phyloP scores from a whole-genome alignment of 1,140 invertebrate genomes.

The Drosophila cardini region DNA sequence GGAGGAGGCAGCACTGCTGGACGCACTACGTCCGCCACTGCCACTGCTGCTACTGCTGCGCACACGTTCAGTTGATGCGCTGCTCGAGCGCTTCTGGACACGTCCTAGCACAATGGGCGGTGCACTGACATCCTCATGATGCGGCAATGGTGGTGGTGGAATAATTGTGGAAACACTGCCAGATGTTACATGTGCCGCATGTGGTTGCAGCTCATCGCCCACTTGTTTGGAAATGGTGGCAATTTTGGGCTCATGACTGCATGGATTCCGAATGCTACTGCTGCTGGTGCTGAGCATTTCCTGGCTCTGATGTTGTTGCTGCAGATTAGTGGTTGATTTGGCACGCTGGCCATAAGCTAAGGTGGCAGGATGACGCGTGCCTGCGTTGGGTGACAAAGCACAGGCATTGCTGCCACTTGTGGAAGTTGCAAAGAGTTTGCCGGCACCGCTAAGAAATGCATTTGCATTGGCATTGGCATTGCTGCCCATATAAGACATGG shows the following conservation, averaged over 20 bases:
- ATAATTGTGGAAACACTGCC: constrained; percentile 60
- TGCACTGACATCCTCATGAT: constrained; percentile 71
- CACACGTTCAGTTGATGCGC: constrained; percentile 9
- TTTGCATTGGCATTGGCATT: constrained; percentile 74
- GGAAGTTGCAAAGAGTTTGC: constrained; percentile 56
- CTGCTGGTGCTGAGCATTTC: constrained; percentile 48
- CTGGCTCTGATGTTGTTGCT: constrained; percentile 59
- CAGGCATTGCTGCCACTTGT: constrained; percentile 54
- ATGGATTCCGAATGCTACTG: constrained; percentile 36
- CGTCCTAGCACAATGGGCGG: constrained; percentile 75
- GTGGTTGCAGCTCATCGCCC: constrained; percentile 66
- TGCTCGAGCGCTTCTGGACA: constrained; percentile 67
- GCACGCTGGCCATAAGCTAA: constrained; percentile 62
- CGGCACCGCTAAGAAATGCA: constrained; percentile 67
- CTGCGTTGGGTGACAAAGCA: constrained; percentile 47
- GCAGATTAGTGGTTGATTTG: constrained; percentile 70
- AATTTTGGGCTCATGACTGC: constrained; percentile 74
- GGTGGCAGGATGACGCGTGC: constrained; percentile 51
- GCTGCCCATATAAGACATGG: constrained; percentile 84
- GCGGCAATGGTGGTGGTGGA: constrained; percentile 66
- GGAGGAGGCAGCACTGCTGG: constrained; percentile 13
- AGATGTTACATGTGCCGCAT: constrained; percentile 36
- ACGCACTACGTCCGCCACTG: constrained; percentile 22
- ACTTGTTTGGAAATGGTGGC: constrained; percentile 82
- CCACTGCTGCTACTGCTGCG: constrained; percentile 32